These are phyloP conservation scores for Clitarchus hookeri DNA, from an alignment of 2,888 invertebrate genomes.

Conservation along the genomic window DNA sequence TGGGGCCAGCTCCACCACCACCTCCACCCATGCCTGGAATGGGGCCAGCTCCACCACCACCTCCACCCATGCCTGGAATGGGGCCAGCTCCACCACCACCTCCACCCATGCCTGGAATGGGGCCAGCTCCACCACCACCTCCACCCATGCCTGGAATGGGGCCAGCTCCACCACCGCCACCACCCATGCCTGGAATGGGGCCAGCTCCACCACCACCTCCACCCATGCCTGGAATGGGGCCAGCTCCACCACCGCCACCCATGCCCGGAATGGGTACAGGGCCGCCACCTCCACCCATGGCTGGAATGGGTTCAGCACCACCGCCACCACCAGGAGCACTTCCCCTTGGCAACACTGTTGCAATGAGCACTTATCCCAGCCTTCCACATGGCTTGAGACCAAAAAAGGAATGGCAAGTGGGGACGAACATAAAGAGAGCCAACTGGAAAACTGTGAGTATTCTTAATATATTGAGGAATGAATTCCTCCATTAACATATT, in stretches of 20 bases:
- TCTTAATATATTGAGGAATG: too few relatives aligned
- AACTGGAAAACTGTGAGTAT: constrained; percentile 87
- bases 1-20: constrained; percentile 57
- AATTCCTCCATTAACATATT: too few relatives aligned
- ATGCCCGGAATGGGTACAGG: constrained; percentile 59
- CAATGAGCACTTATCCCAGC: constrained; percentile 48
- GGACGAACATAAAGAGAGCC: constrained; percentile 86
- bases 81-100: constrained; percentile 61
- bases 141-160: constrained; percentile 61
- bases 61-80: constrained; percentile 61
- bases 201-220: constrained; percentile 57
- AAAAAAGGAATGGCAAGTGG: constrained; percentile 89
- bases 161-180: constrained; percentile 59
- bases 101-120: constrained; percentile 53
- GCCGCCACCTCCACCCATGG: constrained; percentile 58
- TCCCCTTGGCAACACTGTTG: constrained; percentile 47
- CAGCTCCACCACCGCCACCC: constrained; percentile 57
- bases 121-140: constrained; percentile 52
- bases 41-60: constrained; percentile 51
- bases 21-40: constrained; percentile 53
- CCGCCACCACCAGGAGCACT: constrained; percentile 50
- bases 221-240: constrained; percentile 49
- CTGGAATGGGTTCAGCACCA: constrained; percentile 54
- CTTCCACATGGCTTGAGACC: constrained; percentile 89
- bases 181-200: constrained; percentile 54